These are phyloP conservation scores for Psophia crepitans DNA, from an alignment of 2,113 vertebrate genomes.

Conservation along the genomic window DNA sequence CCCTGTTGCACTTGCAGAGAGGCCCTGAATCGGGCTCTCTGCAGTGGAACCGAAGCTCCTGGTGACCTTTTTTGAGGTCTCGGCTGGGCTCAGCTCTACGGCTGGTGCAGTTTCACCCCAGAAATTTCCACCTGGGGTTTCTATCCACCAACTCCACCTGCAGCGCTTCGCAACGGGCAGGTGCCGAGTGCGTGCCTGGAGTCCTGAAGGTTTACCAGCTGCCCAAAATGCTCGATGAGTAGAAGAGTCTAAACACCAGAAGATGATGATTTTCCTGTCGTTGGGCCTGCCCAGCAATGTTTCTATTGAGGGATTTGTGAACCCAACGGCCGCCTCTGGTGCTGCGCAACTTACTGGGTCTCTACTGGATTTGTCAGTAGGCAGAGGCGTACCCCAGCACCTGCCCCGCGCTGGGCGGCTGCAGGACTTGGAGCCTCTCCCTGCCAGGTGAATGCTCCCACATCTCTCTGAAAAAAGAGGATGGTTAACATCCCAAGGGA, in stretches of 20 bases:
- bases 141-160: background rate
- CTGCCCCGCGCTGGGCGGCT: background rate
- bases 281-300: background rate
- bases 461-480: background rate
- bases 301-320: background rate
- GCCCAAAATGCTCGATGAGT: background rate
- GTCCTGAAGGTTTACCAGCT: background rate
- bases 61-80: background rate
- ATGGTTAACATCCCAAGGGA: background rate
- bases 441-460: background rate
- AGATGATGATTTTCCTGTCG: background rate
- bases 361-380: background rate
- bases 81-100: background rate
- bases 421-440: background rate
- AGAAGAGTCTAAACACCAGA: background rate
- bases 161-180: accelerated
- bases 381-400: background rate
- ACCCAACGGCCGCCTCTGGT: background rate
- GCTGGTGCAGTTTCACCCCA: background rate
- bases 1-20: background rate
- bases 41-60: background rate
- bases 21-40: background rate
- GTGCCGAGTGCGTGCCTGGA: background rate
- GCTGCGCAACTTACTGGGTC: background rate
- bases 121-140: background rate